These are phyloP conservation scores for Pandion haliaetus DNA, from an alignment of 2,113 vertebrate genomes.

Conservation along the genomic window DNA sequence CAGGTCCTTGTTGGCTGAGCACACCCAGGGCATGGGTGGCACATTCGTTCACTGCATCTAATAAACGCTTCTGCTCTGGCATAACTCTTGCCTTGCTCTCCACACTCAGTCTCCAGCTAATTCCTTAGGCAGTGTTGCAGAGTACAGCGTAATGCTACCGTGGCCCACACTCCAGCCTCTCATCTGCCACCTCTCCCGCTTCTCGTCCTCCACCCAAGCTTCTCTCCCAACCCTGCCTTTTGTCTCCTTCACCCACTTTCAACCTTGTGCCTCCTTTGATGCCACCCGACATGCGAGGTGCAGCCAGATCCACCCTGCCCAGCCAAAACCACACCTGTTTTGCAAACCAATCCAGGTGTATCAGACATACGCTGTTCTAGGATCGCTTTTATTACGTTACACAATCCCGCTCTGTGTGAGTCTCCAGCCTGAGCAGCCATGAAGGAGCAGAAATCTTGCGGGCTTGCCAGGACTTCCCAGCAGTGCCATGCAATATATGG, in stretches of 20 bases:
- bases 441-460: not conserved
- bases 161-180: constrained; percentile 23
- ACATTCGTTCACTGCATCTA: not conserved
- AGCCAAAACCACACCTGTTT: constrained; percentile 34
- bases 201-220: constrained; percentile 60
- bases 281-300: not conserved
- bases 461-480: not conserved
- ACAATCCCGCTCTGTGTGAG: not conserved
- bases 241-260: constrained; percentile 65
- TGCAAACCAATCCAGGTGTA: constrained; percentile 7
- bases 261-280: constrained; percentile 58
- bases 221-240: constrained; percentile 58
- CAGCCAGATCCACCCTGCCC: constrained; percentile 51
- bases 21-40: not conserved
- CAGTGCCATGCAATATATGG: not conserved
- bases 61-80: not conserved
- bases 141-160: not conserved
- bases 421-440: not conserved
- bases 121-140: not conserved
- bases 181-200: constrained; percentile 29
- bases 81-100: not conserved
- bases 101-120: not conserved
- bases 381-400: not conserved
- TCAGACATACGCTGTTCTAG: not conserved
- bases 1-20: not conserved